A percentile compares a stretch with the other conserved stretches of the same genome.
Conservation (phyloP, 2,113 vertebrate genomes). For the Tyto alba region DNA sequence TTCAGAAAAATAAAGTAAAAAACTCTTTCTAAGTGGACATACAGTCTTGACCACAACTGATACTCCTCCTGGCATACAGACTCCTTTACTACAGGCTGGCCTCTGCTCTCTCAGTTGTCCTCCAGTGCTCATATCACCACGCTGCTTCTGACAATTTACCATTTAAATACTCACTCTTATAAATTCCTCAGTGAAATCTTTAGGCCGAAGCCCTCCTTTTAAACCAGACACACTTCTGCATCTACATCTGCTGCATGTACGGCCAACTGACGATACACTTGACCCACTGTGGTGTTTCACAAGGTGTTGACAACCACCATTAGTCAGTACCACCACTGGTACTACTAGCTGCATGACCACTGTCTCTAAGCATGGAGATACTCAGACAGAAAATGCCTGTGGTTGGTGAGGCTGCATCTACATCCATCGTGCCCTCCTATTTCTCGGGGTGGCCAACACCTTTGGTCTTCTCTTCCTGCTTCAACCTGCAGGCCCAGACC, state of each 20-base stretch:
- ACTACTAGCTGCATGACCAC: fast-evolving
- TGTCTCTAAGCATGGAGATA: fast-evolving
- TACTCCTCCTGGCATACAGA: not conserved
- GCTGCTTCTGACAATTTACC: not conserved
- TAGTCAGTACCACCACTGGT: not conserved
- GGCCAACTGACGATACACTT: not conserved
- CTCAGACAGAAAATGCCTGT: fast-evolving
- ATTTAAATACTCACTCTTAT: not conserved
- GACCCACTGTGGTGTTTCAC: fast-evolving
- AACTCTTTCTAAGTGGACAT: not conserved
- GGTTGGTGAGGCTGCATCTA: not conserved
- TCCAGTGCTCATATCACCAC: not conserved
- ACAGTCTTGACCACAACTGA: not conserved
- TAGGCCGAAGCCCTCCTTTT: not conserved
- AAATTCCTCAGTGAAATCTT: not conserved
- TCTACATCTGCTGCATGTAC: not conserved
- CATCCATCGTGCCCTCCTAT: fast-evolving
- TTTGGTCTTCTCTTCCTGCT: not conserved
- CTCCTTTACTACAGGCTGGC: not conserved
- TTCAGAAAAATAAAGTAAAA: not conserved
- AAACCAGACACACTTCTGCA: not conserved
- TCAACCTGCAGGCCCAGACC: not conserved
- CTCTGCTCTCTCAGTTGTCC: not conserved
- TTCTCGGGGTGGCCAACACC: fast-evolving
- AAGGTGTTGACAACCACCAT: not conserved